Evolutionary conservation across 2,888 invertebrate genomes (phyloP).

Genomic region (Ornithoptera alexandrae): DNA sequence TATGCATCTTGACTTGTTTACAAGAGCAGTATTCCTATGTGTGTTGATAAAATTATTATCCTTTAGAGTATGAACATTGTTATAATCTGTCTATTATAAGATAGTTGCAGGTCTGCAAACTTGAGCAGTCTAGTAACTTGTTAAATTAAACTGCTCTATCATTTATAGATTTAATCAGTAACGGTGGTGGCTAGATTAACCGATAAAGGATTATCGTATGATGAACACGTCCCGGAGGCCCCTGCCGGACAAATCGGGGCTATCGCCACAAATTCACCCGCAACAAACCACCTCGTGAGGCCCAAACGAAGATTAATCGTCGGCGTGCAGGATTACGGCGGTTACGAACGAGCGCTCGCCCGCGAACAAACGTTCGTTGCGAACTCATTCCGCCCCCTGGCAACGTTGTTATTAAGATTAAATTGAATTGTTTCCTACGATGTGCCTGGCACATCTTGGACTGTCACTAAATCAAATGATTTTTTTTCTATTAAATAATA

Average conservation of each 20-base stretch:
- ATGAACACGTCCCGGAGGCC: conserved; percentile 64
- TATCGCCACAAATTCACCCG: conserved; percentile 71
- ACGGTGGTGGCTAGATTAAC: conserved; percentile 51
- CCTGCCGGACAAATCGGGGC: conserved; percentile 66
- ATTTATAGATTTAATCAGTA: conserved; percentile 26
- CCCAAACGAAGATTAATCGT: conserved; percentile 66
- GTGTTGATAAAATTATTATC: no score
- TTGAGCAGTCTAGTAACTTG: conserved; percentile 14
- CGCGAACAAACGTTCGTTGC: conserved; percentile 34
- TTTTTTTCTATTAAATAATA: no score
- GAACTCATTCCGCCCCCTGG: conserved; percentile 18
- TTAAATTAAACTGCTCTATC: conserved; percentile 22
- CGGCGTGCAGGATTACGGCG: conserved; percentile 64
- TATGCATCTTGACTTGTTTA: no score
- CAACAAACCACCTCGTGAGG: conserved; percentile 71
- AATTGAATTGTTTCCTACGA: conserved; percentile 11
- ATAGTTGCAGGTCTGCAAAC: conserved; percentile 6
- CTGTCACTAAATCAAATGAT: no score
- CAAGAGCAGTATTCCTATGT: no score
- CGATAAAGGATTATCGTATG: conserved; percentile 70
- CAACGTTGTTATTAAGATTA: conserved; percentile 22
- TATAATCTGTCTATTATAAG: conserved; percentile 4
- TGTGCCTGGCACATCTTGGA: neutral
- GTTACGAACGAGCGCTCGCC: conserved; percentile 52
- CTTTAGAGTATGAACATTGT: no score